Conservation (phyloP, 2,888 invertebrate species). For the Merodon equestris region DNA sequence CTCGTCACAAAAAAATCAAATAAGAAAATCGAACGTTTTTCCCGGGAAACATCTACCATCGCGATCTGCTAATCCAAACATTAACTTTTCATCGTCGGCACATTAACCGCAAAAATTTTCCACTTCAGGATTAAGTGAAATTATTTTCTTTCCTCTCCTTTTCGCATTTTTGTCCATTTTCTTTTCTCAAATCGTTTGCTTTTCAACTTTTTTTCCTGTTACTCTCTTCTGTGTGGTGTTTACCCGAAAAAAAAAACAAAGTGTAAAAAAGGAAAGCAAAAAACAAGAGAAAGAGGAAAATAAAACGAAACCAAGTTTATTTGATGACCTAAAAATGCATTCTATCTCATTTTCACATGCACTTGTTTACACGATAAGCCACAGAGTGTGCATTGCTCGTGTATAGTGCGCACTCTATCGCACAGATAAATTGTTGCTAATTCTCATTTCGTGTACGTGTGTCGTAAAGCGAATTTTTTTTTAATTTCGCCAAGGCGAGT, state of each 20-base stretch:
- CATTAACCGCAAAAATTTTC: constrained; percentile 16
- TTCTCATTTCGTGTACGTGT: constrained; percentile 37
- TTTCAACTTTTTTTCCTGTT: constrained; percentile 41
- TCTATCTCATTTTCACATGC: constrained; percentile 70
- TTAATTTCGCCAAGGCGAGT: neutral
- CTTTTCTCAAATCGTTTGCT: constrained; percentile 21
- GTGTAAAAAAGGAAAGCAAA: too few species aligned
- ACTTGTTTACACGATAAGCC: constrained; percentile 72
- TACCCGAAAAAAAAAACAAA: constrained; percentile 44
- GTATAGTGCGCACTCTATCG: constrained; percentile 39
- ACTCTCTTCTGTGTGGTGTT: constrained; percentile 49
- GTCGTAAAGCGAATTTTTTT: constrained; percentile 31
- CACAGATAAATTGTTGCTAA: constrained; percentile 65
- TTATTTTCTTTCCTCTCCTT: constrained; percentile 28
- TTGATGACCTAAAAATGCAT: constrained; percentile 71
- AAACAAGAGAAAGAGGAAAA: too few species aligned
- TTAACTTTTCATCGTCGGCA: neutral
- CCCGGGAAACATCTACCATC: constrained; percentile 1
- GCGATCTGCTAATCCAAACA: constrained; percentile 1
- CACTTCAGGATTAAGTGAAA: constrained; percentile 53
- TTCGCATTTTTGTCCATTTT: constrained; percentile 41
- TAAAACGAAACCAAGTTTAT: constrained; percentile 57
- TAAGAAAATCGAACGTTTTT: constrained; percentile 5
- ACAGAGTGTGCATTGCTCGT: constrained; percentile 47
- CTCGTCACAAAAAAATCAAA: constrained; percentile 32